Evolutionary conservation across 2,888 invertebrate genomes (phyloP).

Genomic region (Diarsia brunnea): DNA sequence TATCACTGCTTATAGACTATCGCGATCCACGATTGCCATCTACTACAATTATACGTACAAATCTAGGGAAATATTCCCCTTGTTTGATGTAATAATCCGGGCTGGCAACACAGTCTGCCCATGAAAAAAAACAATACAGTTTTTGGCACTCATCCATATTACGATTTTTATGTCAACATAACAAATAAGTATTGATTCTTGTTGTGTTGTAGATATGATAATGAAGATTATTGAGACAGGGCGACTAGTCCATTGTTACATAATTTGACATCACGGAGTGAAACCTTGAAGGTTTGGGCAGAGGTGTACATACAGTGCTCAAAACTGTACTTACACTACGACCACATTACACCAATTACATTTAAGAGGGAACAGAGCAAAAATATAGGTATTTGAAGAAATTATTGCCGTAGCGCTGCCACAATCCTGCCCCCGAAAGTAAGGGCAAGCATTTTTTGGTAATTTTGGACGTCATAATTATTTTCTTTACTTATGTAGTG

Average conservation of each 20-base stretch:
- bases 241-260: neutral
- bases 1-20: neutral
- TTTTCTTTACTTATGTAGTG: no score
- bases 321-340: neutral
- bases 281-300: neutral
- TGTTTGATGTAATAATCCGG: slow-evolving; percentile 13
- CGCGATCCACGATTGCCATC: neutral
- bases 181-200: neutral
- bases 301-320: neutral
- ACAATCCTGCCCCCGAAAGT: no score
- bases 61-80: slow-evolving; percentile 16
- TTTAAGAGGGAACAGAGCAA: neutral
- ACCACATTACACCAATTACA: neutral
- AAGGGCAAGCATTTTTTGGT: no score
- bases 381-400: no score
- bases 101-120: slow-evolving; percentile 4
- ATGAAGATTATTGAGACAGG: neutral
- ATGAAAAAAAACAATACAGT: slow-evolving; percentile 25
- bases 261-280: neutral
- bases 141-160: slow-evolving; percentile 40
- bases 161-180: slow-evolving; percentile 16
- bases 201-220: slow-evolving; percentile 1
- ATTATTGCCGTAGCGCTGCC: no score
- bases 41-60: neutral
- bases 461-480: no score